Base-by-base conservation (phyloP, 2,888 invertebrate species). In the Oeneis ivallda region DNA sequence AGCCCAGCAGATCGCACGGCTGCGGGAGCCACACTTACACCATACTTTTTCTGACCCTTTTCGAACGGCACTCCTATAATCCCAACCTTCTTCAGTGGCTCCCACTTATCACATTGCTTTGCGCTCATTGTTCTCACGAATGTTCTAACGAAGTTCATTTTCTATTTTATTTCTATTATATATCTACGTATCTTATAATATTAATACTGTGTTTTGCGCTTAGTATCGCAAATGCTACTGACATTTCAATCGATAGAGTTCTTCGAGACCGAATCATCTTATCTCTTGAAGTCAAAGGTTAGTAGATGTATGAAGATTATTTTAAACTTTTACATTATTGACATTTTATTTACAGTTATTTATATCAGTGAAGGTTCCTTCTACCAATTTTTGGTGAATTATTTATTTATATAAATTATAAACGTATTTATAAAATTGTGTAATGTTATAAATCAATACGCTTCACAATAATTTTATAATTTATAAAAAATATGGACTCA, bases 51-150 rank as follows among this genome's bases (percentile, higher is more conserved):
- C 84, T 96, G 96, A 0, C 96, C 96, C 78, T 95, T 95, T 73
- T 94, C 94, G 78, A 96, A 96, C 6, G 96, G 96, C 43, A 96
- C 96, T n/a, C 96, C 96, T 64, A 96, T 87, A 74, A 96, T 92
- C 49, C 96, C 96, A 56, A 96, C 93, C 86, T 92, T 93, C 43
- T 80, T 79, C 72, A 89, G 74, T 2, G 86, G 81, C 69, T 81
- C 75, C 83, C 80, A 85, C 70, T 80, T 82, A 71, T 2, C 17
- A 15, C 8, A 17, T 9, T 77, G 80, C 61, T 58, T 63, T 57
- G 79, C 77, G 71, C 85, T 88, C 85, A 90, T 86, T 62, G 77
- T 87, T 72, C 89, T 79, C 70, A 79, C 75, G 68, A 86, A 77
- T 59, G 83, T 75, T 80, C 82, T 89, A 73, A 79, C 71, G 70